These are phyloP conservation scores for Artibeus jamaicensis DNA, from an alignment of 2,797 vertebrate genomes.

Conservation along the genomic window DNA sequence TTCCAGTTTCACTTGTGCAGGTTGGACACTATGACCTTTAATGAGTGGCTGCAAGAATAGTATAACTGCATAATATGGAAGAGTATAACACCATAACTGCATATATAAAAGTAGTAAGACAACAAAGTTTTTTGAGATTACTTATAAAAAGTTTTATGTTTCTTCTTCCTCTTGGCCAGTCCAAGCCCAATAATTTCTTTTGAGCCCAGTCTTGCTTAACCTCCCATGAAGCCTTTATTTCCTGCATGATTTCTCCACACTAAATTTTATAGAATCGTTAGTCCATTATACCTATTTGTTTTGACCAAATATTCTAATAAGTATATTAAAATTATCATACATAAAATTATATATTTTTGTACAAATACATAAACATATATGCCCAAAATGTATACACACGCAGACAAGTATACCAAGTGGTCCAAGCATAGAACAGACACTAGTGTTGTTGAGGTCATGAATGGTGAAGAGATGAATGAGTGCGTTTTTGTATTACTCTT, in stretches of 20 bases:
- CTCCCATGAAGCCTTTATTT: neutral
- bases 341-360: neutral
- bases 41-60: neutral
- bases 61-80: neutral
- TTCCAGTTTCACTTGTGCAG: neutral
- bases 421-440: neutral
- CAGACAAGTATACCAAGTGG: neutral
- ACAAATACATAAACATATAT: neutral
- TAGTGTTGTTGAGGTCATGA: neutral
- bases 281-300: neutral
- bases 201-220: neutral
- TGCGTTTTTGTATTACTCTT: neutral
- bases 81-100: neutral
- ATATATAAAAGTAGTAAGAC: neutral
- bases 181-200: neutral
- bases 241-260: neutral
- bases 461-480: slow-evolving; percentile 12
- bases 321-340: neutral
- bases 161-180: neutral
- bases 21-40: neutral
- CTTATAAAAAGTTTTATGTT: neutral
- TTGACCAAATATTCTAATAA: slow-evolving; percentile 10
- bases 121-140: neutral
- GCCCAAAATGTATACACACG: neutral
- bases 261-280: neutral